Percentiles rank a stretch among this genome's conserved stretches.
These are phyloP conservation scores for Physocephala rufipes DNA, from an alignment of 2,888 invertebrate species.

Conservation along the genomic window DNA sequence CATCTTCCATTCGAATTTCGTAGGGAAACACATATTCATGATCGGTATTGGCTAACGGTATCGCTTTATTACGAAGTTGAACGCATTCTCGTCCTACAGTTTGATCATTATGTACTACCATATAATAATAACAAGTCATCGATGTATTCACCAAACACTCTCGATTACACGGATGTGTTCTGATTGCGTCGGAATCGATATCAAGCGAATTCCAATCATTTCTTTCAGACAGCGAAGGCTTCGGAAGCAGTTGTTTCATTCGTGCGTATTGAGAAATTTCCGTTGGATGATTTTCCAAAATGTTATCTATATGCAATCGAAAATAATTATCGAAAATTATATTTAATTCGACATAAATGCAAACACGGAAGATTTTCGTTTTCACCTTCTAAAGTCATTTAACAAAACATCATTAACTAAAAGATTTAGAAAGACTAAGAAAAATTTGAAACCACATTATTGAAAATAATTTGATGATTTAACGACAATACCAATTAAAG, in stretches of 20 bases:
- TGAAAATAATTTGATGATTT: no score
- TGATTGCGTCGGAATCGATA: conserved; percentile 47
- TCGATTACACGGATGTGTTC: conserved; percentile 58
- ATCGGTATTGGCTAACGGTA: conserved; percentile 4
- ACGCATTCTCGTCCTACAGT: conserved; percentile 52
- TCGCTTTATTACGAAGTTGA: not conserved
- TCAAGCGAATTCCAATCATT: conserved; percentile 52
- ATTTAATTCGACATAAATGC: no score
- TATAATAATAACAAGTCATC: conserved; percentile 60
- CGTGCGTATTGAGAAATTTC: conserved; percentile 48
- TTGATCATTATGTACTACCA: conserved; percentile 59
- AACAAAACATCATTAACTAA: no score
- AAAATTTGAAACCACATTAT: no score
- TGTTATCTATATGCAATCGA: not conserved
- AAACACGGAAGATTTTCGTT: no score
- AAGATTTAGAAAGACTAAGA: no score
- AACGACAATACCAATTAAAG: no score
- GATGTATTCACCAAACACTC: conserved; percentile 52
- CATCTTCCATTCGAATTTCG: conserved; percentile 21
- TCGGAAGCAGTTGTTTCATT: conserved; percentile 54
- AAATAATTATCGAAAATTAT: not conserved
- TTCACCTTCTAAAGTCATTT: no score
- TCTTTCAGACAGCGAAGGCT: conserved; percentile 46
- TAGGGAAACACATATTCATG: conserved; percentile 41
- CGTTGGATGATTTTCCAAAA: conserved; percentile 10